A percentile compares a stretch with the other conserved stretches of the same genome.
phyloP scores from a whole-genome alignment of 2,113 vertebrate genomes.

The Xiphophorus maculatus region DNA sequence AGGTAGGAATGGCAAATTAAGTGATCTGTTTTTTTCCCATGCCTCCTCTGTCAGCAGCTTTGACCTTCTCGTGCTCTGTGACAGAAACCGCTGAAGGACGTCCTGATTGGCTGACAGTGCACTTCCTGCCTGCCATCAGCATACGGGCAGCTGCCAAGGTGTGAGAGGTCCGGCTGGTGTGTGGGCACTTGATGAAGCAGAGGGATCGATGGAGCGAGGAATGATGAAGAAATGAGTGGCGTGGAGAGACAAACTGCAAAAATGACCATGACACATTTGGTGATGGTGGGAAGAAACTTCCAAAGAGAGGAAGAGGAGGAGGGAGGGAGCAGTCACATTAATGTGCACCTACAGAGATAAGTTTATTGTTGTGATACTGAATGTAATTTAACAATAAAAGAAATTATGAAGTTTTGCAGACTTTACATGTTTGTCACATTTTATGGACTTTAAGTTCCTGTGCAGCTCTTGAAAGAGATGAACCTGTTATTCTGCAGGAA shows the following conservation, averaged over 20 bases:
- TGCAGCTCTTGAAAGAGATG: neutral
- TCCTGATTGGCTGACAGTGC: conserved; percentile 78
- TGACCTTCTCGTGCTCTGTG: conserved; percentile 67
- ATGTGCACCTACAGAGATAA: neutral
- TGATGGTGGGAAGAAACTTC: conserved; percentile 55
- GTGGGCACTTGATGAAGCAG: conserved; percentile 83
- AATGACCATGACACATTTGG: conserved; percentile 70
- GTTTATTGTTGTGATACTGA: conserved; percentile 12
- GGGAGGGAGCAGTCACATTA: conserved; percentile 1
- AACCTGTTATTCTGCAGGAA: conserved; percentile 12
- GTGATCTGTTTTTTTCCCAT: conserved; percentile 39
- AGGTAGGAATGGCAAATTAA: conserved; percentile 65
- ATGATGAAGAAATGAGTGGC: conserved; percentile 88
- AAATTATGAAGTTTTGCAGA: conserved; percentile 16
- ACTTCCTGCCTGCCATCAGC: conserved; percentile 72
- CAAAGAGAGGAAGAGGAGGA: conserved; percentile 35
- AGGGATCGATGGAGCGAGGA: conserved; percentile 91
- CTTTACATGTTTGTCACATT: neutral
- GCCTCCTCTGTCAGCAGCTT: conserved; percentile 70
- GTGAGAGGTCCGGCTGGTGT: conserved; percentile 64
- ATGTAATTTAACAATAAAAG: neutral
- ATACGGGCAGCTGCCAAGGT: conserved; percentile 73
- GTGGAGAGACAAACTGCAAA: conserved; percentile 74
- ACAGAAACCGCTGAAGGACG: conserved; percentile 71
- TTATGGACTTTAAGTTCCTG: neutral